Evolutionary conservation across 2,113 vertebrate species (phyloP).

Genomic region (Pedionomus torquatus): DNA sequence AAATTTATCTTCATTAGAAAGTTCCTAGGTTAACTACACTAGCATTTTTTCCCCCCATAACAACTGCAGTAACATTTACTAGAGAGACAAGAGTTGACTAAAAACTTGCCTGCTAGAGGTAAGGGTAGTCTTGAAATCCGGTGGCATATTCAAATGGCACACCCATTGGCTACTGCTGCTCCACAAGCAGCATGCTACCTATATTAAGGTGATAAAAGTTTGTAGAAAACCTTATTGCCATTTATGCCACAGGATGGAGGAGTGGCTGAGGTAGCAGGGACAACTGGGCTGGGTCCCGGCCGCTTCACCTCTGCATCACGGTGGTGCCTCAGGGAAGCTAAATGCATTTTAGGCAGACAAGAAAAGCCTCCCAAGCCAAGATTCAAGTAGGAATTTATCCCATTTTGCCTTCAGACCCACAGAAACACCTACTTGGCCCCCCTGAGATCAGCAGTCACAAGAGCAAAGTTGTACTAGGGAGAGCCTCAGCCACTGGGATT

Average conservation of each 20-base stretch:
- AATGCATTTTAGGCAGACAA: background rate
- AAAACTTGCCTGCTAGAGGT: background rate
- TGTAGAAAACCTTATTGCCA: background rate
- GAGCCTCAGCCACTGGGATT: background rate
- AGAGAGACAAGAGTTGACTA: background rate
- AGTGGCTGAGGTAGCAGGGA: background rate
- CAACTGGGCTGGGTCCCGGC: background rate
- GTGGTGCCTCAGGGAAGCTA: background rate
- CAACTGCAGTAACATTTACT: background rate
- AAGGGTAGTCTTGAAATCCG: background rate
- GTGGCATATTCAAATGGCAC: background rate
- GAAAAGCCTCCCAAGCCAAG: background rate
- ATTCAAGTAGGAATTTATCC: background rate
- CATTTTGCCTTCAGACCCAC: background rate
- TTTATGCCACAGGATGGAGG: background rate
- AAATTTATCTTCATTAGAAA: background rate
- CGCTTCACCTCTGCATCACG: background rate
- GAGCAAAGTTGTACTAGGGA: background rate
- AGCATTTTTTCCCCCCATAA: rapidly evolving
- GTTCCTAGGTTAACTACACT: background rate
- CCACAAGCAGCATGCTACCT: background rate
- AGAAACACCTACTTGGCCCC: background rate
- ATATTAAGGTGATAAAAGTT: background rate
- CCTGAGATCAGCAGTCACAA: background rate
- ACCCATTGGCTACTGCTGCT: background rate